Conservation (phyloP, 2,797 vertebrate species). For the Eidolon dupreanum region DNA sequence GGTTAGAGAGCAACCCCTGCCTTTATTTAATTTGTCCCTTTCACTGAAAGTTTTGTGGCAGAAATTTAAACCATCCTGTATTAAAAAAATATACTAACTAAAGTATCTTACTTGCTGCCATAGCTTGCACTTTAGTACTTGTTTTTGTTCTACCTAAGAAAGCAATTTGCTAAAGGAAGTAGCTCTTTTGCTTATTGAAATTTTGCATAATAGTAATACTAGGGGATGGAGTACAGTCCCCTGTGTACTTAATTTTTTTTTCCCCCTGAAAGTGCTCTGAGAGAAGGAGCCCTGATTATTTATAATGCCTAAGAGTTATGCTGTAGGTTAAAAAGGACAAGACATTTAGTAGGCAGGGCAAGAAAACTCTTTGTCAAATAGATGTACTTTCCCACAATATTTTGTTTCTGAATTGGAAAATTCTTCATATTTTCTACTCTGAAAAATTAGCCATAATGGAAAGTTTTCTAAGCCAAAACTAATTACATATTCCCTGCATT, state of each 20-base stretch:
- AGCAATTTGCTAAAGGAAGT: background rate
- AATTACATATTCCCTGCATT: background rate
- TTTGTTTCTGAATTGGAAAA: background rate
- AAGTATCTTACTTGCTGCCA: background rate
- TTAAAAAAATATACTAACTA: background rate
- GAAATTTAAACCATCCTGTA: background rate
- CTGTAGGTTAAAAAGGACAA: background rate
- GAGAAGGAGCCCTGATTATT: background rate
- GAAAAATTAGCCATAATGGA: background rate
- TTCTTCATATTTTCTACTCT: background rate
- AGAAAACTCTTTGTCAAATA: conserved; percentile 25
- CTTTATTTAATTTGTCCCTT: conserved; percentile 5
- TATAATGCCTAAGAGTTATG: background rate
- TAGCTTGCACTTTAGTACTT: background rate
- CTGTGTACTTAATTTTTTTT: background rate
- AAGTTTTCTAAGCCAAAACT: background rate
- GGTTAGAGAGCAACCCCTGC: background rate
- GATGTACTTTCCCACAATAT: background rate
- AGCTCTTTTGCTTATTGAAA: background rate
- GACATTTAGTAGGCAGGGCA: background rate
- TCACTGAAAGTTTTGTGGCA: background rate
- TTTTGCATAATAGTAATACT: background rate
- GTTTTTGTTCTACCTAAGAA: background rate
- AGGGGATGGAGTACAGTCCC: background rate
- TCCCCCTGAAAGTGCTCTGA: background rate